These are phyloP conservation scores for Colletes gigas DNA, from an alignment of 1,140 invertebrate genomes.

Conservation along the genomic window DNA sequence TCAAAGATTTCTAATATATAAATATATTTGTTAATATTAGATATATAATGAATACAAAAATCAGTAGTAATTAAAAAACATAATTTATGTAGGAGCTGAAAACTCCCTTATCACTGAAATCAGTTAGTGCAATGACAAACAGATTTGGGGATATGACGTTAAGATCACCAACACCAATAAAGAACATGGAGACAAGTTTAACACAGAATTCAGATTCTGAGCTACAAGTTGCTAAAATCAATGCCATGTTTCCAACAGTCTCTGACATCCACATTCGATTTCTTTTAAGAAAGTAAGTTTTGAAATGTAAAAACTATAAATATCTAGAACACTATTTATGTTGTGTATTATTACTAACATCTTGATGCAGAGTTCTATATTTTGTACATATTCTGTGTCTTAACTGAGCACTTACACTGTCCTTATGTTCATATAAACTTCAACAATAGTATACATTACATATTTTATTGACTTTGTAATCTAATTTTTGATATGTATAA, in stretches of 20 bases:
- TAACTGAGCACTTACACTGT: no score
- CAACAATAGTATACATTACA: no score
- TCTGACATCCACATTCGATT: conserved; percentile 93
- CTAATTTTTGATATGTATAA: no score
- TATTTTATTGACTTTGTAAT: no score
- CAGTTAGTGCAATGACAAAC: conserved; percentile 77
- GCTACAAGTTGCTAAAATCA: conserved; percentile 89
- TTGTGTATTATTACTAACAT: conserved; percentile 1
- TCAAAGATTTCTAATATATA: not conserved
- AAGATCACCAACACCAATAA: conserved; percentile 77
- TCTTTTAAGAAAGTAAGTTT: conserved; percentile 92
- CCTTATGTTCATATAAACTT: no score
- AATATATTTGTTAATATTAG: conserved; percentile 4
- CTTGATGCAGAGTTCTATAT: no score
- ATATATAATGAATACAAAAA: no score
- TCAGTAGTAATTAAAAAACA: not conserved
- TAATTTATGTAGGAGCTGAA: conserved; percentile 77
- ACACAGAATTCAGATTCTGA: conserved; percentile 85
- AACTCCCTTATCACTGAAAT: conserved; percentile 80
- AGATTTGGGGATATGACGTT: conserved; percentile 78
- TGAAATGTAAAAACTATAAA: not conserved
- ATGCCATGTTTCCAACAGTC: conserved; percentile 95
- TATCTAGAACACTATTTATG: not conserved
- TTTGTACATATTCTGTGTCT: no score
- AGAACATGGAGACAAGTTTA: conserved; percentile 86